phyloP scores from a whole-genome alignment of 2,888 invertebrate genomes.

The Diarsia mendica region DNA sequence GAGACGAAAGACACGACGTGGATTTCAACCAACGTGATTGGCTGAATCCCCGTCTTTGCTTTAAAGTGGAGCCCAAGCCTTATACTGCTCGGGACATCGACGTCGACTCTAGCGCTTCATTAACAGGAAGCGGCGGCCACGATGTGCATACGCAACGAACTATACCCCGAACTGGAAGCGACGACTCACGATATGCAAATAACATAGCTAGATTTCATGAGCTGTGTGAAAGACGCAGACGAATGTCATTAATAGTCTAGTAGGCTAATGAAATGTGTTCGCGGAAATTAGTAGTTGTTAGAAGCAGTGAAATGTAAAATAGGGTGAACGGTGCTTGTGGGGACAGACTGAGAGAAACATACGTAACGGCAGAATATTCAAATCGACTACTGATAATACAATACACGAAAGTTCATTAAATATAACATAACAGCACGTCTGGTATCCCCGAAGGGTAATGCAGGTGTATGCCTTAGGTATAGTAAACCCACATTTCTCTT shows the following conservation, averaged over 20 bases:
- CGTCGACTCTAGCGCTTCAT: slow-evolving; percentile 73
- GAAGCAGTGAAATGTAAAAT: slow-evolving; percentile 4
- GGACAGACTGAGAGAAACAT: not conserved
- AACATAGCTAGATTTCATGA: slow-evolving; percentile 64
- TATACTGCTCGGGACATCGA: slow-evolving; percentile 46
- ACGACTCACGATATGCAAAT: slow-evolving; percentile 73
- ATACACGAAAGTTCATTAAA: no score
- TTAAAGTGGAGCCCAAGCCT: not conserved
- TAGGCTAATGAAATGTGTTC: slow-evolving; percentile 63
- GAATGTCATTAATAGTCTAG: slow-evolving; percentile 62
- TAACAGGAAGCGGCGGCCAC: slow-evolving; percentile 83
- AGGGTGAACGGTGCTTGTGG: slow-evolving; percentile 5
- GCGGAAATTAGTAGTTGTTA: slow-evolving; percentile 33
- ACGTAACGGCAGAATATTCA: not conserved
- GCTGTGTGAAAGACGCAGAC: slow-evolving; percentile 62
- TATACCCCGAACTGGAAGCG: slow-evolving; percentile 67
- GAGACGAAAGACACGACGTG: not conserved
- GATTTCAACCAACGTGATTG: not conserved
- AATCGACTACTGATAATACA: no score
- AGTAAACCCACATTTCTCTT: no score
- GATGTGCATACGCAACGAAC: slow-evolving; percentile 81
- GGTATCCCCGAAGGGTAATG: no score
- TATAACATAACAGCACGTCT: no score
- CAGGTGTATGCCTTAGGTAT: no score
- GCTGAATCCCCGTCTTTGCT: not conserved